A percentile compares a stretch with the other conserved stretches of the same genome.
Evolutionary conservation across 2,113 vertebrate species (phyloP).

Genomic region (Cyrtonyx montezumae): DNA sequence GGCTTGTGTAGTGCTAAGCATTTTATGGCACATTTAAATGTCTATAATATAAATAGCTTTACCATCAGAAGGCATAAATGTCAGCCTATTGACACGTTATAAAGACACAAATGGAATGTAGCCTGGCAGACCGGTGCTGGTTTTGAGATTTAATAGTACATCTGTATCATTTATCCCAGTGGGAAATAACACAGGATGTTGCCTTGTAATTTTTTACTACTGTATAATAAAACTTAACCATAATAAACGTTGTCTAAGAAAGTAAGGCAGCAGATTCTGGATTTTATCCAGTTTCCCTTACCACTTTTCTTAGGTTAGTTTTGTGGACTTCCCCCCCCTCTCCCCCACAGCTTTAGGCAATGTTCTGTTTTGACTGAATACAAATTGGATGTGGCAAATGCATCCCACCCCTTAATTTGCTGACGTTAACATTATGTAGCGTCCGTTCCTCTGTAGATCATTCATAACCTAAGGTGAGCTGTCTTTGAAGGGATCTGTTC

Average conservation of each 20-base stretch:
- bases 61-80: slow-evolving; percentile 50
- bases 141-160: slow-evolving; percentile 68
- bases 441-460: not conserved
- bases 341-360: not conserved
- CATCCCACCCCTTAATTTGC: not conserved
- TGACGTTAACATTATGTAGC: not conserved
- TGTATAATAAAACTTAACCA: slow-evolving; percentile 76
- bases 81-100: slow-evolving; percentile 63
- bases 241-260: slow-evolving; percentile 76
- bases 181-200: slow-evolving; percentile 73
- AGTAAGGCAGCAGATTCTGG: slow-evolving; percentile 69
- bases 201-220: slow-evolving; percentile 78
- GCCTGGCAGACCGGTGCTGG: slow-evolving; percentile 34
- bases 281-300: slow-evolving; percentile 65
- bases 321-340: not conserved
- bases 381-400: not conserved
- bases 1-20: not conserved
- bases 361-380: not conserved
- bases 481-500: slow-evolving; percentile 17
- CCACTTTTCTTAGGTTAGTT: slow-evolving; percentile 20
- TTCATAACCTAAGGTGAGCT: not conserved
- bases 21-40: slow-evolving; percentile 46
- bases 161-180: slow-evolving; percentile 74
- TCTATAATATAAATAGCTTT: slow-evolving; percentile 42
- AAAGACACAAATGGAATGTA: slow-evolving; percentile 58